Percentiles rank a stretch among this genome's conserved stretches.
Conservation (phyloP, 2,797 vertebrate species). For the Helarctos malayanus region DNA sequence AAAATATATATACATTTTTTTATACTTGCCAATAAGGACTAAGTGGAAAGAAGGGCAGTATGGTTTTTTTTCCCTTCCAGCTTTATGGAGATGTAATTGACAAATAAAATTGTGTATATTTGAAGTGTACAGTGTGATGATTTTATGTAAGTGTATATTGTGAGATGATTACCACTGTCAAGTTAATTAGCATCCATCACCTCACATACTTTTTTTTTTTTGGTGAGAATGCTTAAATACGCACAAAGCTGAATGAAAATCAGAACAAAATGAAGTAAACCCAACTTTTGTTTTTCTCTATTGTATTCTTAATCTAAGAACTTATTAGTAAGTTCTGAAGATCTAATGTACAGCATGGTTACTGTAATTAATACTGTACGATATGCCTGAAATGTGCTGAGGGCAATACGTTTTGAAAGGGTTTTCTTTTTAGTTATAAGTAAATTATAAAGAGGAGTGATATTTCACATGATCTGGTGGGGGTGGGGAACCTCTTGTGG, state of each 20-base stretch:
- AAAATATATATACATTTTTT: not conserved
- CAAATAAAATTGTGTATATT: no score
- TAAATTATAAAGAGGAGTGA: not conserved
- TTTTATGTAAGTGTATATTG: no score
- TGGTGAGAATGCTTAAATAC: not conserved
- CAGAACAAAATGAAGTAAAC: not conserved
- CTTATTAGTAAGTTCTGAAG: not conserved
- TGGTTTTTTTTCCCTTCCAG: no score
- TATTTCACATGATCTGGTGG: not conserved
- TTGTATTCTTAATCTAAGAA: constrained; percentile 4
- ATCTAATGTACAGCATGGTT: not conserved
- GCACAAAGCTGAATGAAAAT: not conserved
- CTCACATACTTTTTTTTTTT: no score
- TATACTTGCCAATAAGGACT: not conserved
- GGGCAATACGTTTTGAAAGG: not conserved
- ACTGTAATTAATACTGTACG: not conserved
- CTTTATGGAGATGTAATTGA: no score
- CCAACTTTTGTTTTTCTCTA: not conserved
- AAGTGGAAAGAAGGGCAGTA: not conserved
- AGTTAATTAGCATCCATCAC: no score
- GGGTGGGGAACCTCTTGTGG: not conserved
- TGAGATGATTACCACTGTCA: no score
- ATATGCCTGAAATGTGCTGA: not conserved
- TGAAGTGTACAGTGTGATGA: no score
- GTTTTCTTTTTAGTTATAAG: constrained; percentile 31